Evolutionary conservation across 1,140 invertebrate species (phyloP).

Genomic region (Trachymyrmex septentrionalis): DNA sequence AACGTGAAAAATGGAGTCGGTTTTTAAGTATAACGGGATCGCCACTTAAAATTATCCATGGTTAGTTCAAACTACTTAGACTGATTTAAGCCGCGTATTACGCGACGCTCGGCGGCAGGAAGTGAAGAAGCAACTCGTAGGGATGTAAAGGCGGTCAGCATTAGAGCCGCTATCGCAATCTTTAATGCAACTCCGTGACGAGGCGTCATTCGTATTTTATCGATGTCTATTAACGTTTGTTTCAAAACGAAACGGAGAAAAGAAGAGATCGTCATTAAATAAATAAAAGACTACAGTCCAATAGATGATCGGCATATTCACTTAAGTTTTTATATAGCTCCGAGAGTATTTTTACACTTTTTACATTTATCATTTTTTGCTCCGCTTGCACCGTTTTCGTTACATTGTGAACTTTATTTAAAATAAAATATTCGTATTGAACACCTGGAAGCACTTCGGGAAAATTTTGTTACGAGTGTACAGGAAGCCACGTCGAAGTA

Average conservation of each 20-base stretch:
- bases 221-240: constrained; percentile 23
- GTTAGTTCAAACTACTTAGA: constrained; percentile 66
- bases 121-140: constrained; percentile 67
- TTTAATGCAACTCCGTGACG: constrained; percentile 39
- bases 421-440: neutral
- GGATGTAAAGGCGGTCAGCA: constrained; percentile 46
- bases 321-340: neutral
- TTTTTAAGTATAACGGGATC: constrained; percentile 72
- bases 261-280: neutral
- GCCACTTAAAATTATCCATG: constrained; percentile 74
- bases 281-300: neutral
- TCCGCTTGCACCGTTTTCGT: neutral
- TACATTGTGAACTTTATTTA: neutral
- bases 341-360: neutral
- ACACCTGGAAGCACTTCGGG: neutral
- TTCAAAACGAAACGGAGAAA: neutral
- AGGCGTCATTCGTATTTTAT: constrained; percentile 48
- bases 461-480: constrained; percentile 52
- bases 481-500: constrained; percentile 65
- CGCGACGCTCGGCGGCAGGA: constrained; percentile 64
- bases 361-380: neutral
- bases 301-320: neutral
- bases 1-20: constrained; percentile 56
- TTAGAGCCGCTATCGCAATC: constrained; percentile 59
- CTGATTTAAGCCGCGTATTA: constrained; percentile 65